Evolutionary conservation across 2,888 invertebrate species (phyloP).

Genomic region (Lycophotia porphyrea): DNA sequence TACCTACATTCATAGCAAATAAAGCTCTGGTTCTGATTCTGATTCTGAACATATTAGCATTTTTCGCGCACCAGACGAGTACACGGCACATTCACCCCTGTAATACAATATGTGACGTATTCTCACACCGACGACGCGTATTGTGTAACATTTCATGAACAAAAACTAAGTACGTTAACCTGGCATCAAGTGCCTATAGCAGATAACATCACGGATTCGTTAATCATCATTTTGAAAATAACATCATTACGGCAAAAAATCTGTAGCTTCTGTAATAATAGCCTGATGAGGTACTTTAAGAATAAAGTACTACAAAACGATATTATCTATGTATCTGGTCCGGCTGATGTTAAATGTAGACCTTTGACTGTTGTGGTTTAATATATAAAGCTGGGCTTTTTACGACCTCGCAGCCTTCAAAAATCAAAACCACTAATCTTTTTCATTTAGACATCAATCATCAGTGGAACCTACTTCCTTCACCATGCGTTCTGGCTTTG

Average conservation of each 20-base stretch:
- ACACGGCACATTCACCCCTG: conserved; percentile 42
- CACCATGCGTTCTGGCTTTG: not conserved
- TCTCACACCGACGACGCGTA: conserved; percentile 51
- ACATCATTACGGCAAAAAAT: conserved; percentile 33
- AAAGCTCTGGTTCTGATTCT: too few species aligned
- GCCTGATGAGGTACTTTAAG: too few species aligned
- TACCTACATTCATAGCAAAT: too few species aligned
- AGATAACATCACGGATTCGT: conserved; percentile 44
- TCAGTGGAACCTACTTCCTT: not conserved
- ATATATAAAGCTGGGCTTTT: not conserved
- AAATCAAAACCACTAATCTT: not conserved
- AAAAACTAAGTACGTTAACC: conserved; percentile 62
- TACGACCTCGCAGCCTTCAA: not conserved
- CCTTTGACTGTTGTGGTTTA: not conserved
- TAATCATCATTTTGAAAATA: conserved; percentile 30
- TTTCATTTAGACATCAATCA: not conserved
- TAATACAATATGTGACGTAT: conserved; percentile 56
- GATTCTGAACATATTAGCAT: conserved; percentile 33
- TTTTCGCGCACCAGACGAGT: conserved; percentile 45
- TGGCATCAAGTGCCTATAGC: conserved; percentile 34
- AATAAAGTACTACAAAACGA: not conserved
- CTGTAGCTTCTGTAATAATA: not conserved
- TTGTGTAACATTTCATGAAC: conserved; percentile 55
- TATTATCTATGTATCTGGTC: not conserved
- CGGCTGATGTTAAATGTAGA: not conserved